These are phyloP conservation scores for Phycodurus eques DNA, from an alignment of 2,113 vertebrate species.

Conservation along the genomic window DNA sequence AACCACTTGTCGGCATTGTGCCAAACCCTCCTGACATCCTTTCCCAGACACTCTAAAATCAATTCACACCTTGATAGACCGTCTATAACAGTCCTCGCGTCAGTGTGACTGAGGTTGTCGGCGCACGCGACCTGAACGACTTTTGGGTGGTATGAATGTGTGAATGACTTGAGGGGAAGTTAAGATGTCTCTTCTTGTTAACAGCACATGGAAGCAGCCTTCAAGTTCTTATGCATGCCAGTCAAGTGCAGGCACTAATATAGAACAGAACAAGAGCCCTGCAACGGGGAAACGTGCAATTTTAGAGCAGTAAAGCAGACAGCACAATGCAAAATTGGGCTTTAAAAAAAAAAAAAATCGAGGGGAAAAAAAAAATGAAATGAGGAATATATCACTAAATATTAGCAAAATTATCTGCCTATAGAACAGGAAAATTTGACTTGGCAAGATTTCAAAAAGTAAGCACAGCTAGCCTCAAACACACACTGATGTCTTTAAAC, in stretches of 20 bases:
- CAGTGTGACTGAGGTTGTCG: not conserved
- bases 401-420: too few relatives aligned
- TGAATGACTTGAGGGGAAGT: constrained; percentile 14
- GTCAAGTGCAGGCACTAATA: not conserved
- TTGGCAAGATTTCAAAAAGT: too few relatives aligned
- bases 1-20: constrained; percentile 9
- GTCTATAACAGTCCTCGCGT: not conserved
- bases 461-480: too few relatives aligned
- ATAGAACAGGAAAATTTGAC: too few relatives aligned
- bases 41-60: constrained; percentile 4
- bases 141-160: constrained; percentile 8
- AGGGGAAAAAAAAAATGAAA: too few relatives aligned
- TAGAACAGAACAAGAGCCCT: too few relatives aligned
- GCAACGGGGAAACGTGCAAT: too few relatives aligned
- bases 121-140: constrained; percentile 3
- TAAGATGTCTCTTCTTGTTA: not conserved
- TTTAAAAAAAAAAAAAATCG: too few relatives aligned
- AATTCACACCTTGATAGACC: constrained; percentile 25
- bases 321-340: too few relatives aligned
- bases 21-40: constrained; percentile 5
- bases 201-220: not conserved
- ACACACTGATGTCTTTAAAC: too few relatives aligned
- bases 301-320: too few relatives aligned
- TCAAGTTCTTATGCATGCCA: not conserved
- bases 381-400: too few relatives aligned